Conservation (phyloP, 2,888 invertebrate species). For the Phortica magna region DNA sequence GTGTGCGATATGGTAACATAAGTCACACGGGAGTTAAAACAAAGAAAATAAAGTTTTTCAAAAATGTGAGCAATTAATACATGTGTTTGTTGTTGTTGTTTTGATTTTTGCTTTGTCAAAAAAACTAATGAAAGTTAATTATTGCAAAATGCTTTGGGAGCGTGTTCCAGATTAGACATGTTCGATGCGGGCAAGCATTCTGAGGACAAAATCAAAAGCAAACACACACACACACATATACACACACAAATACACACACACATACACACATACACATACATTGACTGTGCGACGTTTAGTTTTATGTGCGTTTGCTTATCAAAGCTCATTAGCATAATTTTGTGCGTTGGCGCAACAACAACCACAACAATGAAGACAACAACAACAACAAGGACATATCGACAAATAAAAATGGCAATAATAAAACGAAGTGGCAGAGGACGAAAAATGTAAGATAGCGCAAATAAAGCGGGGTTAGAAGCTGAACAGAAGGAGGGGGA, state of each 20-base stretch:
- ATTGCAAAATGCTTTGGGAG: too few relatives aligned
- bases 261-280: not conserved
- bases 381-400: not conserved
- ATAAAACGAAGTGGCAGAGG: not conserved
- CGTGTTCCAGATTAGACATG: too few relatives aligned
- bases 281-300: not conserved
- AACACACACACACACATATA: not conserved
- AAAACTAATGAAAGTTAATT: too few relatives aligned
- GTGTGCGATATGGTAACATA: too few relatives aligned
- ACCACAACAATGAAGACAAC: not conserved
- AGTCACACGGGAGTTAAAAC: too few relatives aligned
- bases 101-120: too few relatives aligned
- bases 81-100: too few relatives aligned
- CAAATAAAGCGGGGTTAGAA: not conserved
- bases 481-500: not conserved
- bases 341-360: not conserved
- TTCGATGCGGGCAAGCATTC: not conserved
- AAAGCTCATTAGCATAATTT: conserved; percentile 11
- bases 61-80: too few relatives aligned
- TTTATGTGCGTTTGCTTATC: not conserved
- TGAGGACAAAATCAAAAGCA: not conserved
- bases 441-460: not conserved
- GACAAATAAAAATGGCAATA: not conserved
- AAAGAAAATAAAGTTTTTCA: too few relatives aligned
- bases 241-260: not conserved